Base-by-base conservation (phyloP, 2,888 invertebrate genomes). In the Drosophila affinis region DNA sequence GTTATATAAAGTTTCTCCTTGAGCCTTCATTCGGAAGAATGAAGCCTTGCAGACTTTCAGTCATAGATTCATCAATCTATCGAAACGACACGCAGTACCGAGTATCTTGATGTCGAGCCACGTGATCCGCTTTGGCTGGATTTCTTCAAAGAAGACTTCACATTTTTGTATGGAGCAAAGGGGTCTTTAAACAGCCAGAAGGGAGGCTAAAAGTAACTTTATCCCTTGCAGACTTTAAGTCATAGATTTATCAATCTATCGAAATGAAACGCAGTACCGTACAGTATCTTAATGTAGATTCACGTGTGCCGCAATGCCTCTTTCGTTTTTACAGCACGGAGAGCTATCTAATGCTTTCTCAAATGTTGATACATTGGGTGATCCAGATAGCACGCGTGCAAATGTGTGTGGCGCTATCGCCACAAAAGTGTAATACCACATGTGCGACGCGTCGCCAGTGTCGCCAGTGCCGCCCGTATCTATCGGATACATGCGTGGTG, bases 291-390 rank as follows among this genome's bases (percentile, higher is more conserved):
- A 10, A 32, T 29, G 49, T 24, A 44, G 29, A 3, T 17, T 10
- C 32, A 32, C 32, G 18, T 27, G 21, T 48, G 47, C 14, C 32
- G 47, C 29, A 24, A 5, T 45, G 44, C 24, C 21, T 12, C 17
- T 10, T 10, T 32, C 0, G 10, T 32, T 32, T 29, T n/a, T 24
- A 56, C 58, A 61, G 56, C 39, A 29, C 51, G 57, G 49, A 72
- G 63, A 56, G 52, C 21, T 48, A 47, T 54, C 51, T 67, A 74
- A 83, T 70, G 78, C 76, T 71, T 83, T 47, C 72, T 62, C 69
- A 82, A 80, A 81, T 73, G 75, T 62, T 85, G 63, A 57, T 52
- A 60, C 72, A 84, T 63, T 88, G 78, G 83, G 58, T 63, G 62
- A 67, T 61, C 67, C 69, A 54, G 56, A 72, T 62, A 75, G 59